These are phyloP conservation scores for Caranx melampygus DNA, from an alignment of 2,113 vertebrate genomes.

Conservation along the genomic window DNA sequence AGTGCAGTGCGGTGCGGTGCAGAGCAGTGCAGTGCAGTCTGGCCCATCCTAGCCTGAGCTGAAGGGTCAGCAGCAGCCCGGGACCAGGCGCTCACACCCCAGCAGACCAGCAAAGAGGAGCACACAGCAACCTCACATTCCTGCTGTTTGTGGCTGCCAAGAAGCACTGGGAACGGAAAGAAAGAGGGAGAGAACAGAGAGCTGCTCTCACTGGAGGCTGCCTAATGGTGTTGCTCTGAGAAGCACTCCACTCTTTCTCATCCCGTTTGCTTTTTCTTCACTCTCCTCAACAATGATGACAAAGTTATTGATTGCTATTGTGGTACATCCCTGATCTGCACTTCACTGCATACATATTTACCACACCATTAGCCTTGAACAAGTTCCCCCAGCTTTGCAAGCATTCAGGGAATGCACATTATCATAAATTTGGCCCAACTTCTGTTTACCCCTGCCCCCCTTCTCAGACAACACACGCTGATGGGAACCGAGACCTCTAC, in stretches of 20 bases:
- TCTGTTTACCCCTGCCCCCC: constrained; percentile 9
- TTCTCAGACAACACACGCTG: background rate
- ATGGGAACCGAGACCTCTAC: constrained; percentile 38
- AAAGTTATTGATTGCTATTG: constrained; percentile 52
- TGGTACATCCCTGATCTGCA: constrained; percentile 13
- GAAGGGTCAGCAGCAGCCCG: constrained; percentile 37
- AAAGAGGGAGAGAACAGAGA: constrained; percentile 71
- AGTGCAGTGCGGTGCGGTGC: constrained; percentile 16
- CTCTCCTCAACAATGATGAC: constrained; percentile 37
- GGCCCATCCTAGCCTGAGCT: constrained; percentile 52
- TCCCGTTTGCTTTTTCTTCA: constrained; percentile 43
- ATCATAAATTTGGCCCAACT: constrained; percentile 47
- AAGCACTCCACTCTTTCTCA: constrained; percentile 48
- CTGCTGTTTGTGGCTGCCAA: constrained; percentile 76
- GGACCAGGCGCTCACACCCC: constrained; percentile 63
- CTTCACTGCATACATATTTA: constrained; percentile 27
- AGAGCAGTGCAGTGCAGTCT: constrained; percentile 8
- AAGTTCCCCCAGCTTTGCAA: constrained; percentile 31
- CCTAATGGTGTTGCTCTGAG: constrained; percentile 58
- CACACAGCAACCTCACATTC: constrained; percentile 75
- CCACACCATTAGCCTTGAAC: constrained; percentile 7
- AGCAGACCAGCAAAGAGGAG: constrained; percentile 68
- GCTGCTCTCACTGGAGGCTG: constrained; percentile 66
- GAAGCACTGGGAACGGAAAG: constrained; percentile 73
- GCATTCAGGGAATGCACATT: constrained; percentile 56